phyloP scores from a whole-genome alignment of 2,888 invertebrate species.

The Adela reaumurella region DNA sequence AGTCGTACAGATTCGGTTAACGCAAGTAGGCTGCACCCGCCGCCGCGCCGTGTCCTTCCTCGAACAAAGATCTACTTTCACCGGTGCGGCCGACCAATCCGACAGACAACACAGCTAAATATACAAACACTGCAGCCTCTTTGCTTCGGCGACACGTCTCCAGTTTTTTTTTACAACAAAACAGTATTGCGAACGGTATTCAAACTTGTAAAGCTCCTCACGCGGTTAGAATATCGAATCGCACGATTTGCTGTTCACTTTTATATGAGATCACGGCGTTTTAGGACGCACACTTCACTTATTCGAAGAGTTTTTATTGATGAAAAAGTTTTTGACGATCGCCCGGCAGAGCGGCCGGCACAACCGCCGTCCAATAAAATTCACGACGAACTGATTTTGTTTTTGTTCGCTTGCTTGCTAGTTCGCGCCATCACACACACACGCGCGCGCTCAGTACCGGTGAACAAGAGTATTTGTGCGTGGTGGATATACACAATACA shows the following conservation, averaged over 20 bases:
- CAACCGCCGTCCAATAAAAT: not conserved
- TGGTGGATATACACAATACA: no score
- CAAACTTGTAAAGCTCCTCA: not conserved
- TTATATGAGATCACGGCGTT: not conserved
- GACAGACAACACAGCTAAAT: not conserved
- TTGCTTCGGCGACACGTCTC: not conserved
- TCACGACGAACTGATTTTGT: not conserved
- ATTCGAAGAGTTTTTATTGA: not conserved
- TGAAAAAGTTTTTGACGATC: not conserved
- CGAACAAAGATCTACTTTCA: slow-evolving; percentile 54
- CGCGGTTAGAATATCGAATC: no score
- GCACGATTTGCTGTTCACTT: no score
- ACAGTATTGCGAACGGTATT: not conserved
- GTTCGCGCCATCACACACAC: no score
- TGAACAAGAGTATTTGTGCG: no score
- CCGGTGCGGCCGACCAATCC: slow-evolving; percentile 17
- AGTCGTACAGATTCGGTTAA: not conserved
- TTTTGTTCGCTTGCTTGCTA: no score
- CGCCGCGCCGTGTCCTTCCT: not conserved
- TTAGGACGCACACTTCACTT: not conserved
- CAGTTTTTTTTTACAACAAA: not conserved
- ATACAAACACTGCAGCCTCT: not conserved
- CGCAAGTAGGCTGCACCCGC: not conserved
- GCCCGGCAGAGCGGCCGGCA: not conserved
- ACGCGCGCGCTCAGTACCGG: no score